Conservation (phyloP, 2,888 invertebrate genomes). For the Mactromeris polynyma region DNA sequence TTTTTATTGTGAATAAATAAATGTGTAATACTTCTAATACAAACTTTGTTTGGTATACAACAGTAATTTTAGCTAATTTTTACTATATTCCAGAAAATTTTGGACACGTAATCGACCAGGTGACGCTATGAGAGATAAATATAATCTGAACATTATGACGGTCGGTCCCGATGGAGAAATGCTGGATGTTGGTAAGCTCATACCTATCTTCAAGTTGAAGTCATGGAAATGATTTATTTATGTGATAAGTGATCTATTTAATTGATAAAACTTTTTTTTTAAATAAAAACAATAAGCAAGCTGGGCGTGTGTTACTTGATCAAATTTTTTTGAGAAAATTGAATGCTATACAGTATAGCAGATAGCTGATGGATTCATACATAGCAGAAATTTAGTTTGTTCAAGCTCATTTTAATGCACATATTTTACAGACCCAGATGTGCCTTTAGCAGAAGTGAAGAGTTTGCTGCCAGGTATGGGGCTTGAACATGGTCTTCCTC, state of each 20-base stretch:
- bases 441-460: conserved; percentile 58
- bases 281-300: not conserved
- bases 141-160: conserved; percentile 94
- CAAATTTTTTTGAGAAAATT: not conserved
- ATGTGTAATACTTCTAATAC: too few species aligned
- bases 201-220: too few species aligned
- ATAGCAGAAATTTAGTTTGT: not conserved
- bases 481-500: conserved; percentile 96
- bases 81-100: conserved; percentile 91
- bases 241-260: not conserved
- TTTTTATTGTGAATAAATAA: too few species aligned
- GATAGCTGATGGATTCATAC: not conserved
- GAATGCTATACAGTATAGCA: not conserved
- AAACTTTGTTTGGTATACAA: not conserved
- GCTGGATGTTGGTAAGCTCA: conserved; percentile 76
- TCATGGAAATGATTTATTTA: not conserved
- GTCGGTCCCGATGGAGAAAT: conserved; percentile 89
- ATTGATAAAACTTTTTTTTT: not conserved
- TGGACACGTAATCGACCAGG: conserved; percentile 99
- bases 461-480: conserved; percentile 96
- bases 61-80: not conserved
- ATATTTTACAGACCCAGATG: conserved; percentile 55
- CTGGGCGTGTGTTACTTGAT: not conserved
- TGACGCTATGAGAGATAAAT: conserved; percentile 98
- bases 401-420: not conserved